A percentile compares a stretch with the other conserved stretches of the same genome.
phyloP scores from a whole-genome alignment of 2,888 invertebrate genomes.

The Epinotia ramella region DNA sequence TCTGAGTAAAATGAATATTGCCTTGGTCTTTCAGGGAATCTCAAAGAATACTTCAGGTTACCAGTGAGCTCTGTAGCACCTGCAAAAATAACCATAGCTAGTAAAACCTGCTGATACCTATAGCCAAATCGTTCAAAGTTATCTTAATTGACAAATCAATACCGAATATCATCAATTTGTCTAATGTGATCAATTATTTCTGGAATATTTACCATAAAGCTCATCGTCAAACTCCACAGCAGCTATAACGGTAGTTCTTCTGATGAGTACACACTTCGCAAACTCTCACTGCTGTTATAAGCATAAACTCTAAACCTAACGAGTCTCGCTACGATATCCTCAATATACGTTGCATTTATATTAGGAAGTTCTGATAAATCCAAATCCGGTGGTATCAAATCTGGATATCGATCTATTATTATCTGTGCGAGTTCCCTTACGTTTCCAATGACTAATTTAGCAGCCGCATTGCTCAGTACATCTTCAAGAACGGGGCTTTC shows the following conservation, averaged over 20 bases:
- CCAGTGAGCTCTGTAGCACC: constrained; percentile 70
- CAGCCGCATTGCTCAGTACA: background rate
- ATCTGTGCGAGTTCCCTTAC: background rate
- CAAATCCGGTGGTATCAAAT: constrained; percentile 24
- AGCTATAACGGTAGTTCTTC: constrained; percentile 72
- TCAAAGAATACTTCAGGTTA: constrained; percentile 82
- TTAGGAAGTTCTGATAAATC: constrained; percentile 11
- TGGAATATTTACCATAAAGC: constrained; percentile 62
- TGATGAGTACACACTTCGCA: constrained; percentile 65
- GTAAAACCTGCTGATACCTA: background rate
- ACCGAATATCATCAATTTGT: too few species aligned
- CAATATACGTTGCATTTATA: constrained; percentile 11
- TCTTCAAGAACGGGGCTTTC: constrained; percentile 12
- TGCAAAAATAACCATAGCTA: constrained; percentile 52
- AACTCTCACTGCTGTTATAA: constrained; percentile 59
- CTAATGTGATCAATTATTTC: background rate
- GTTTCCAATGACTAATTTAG: constrained; percentile 13
- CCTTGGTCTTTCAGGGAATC: constrained; percentile 88
- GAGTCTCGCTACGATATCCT: constrained; percentile 33
- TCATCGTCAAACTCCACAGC: constrained; percentile 86
- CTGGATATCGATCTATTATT: constrained; percentile 7
- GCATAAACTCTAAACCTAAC: constrained; percentile 27
- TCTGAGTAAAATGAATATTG: constrained; percentile 64
- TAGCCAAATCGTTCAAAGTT: background rate
- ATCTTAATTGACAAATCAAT: too few species aligned